Conservation (phyloP, 2,113 vertebrate species). For the Clupea harengus region DNA sequence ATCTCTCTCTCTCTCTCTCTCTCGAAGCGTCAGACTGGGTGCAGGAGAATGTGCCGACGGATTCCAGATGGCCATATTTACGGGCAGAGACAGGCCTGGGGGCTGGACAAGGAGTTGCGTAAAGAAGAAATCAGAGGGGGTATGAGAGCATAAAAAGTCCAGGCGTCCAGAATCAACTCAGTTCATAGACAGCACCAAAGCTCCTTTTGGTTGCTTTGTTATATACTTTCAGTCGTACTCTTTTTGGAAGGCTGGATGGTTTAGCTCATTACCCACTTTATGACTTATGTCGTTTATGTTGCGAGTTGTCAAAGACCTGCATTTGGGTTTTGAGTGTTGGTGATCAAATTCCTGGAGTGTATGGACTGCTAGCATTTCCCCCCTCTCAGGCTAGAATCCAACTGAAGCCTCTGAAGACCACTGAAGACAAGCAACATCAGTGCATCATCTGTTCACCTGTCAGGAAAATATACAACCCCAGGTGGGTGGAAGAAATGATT, state of each 20-base stretch:
- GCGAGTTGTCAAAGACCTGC: no score
- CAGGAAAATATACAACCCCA: neutral
- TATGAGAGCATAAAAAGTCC: neutral
- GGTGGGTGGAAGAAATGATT: neutral
- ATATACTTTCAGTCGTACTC: neutral
- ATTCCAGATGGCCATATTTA: slow-evolving; percentile 5
- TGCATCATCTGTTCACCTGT: neutral
- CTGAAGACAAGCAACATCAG: neutral
- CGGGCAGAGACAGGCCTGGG: neutral
- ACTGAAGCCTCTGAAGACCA: neutral
- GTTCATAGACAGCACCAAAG: neutral
- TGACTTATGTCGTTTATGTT: neutral
- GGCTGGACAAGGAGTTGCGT: neutral
- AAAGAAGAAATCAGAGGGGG: neutral
- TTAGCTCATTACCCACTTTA: neutral
- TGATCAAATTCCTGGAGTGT: neutral
- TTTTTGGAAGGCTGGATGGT: neutral
- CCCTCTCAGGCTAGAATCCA: neutral
- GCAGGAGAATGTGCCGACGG: neutral
- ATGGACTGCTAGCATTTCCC: neutral
- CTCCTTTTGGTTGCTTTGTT: neutral
- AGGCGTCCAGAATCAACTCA: neutral
- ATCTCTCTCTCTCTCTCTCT: neutral
- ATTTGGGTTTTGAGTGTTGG: neutral
- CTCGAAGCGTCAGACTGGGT: neutral